phyloP scores from a whole-genome alignment of 2,797 vertebrate genomes.

The Clamator glandarius region DNA sequence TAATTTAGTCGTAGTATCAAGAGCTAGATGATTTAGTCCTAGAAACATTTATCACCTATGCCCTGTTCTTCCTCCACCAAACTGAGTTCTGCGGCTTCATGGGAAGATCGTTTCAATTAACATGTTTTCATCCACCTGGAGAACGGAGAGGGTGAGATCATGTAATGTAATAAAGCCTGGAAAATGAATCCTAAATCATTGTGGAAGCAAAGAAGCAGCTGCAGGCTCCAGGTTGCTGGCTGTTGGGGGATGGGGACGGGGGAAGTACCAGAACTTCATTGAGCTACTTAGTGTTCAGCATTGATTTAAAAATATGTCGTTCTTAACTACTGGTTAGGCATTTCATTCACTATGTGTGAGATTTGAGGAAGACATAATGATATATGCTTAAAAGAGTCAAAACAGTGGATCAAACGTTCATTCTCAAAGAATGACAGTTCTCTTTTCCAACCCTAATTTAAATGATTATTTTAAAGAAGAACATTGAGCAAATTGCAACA shows the following conservation, averaged over 20 bases:
- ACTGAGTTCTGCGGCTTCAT: background rate
- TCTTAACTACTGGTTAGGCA: slow-evolving; percentile 34
- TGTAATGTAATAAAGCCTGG: slow-evolving; percentile 54
- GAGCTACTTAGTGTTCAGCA: background rate
- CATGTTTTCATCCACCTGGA: slow-evolving; percentile 7
- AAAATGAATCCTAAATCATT: slow-evolving; percentile 58
- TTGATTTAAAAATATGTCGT: background rate
- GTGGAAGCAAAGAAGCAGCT: slow-evolving; percentile 66
- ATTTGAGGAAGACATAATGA: slow-evolving; percentile 43
- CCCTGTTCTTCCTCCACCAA: background rate
- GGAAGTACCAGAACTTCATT: background rate
- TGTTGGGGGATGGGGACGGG: background rate
- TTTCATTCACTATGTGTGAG: slow-evolving; percentile 11
- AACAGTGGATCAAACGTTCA: slow-evolving; percentile 48
- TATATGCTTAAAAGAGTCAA: slow-evolving; percentile 40
- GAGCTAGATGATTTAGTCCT: slow-evolving; percentile 11
- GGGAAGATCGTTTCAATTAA: background rate
- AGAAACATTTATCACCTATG: slow-evolving; percentile 26
- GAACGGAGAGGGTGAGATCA: slow-evolving; percentile 36
- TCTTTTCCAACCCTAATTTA: slow-evolving; percentile 7
- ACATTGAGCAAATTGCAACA: background rate
- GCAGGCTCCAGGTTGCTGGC: slow-evolving; percentile 51
- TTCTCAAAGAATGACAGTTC: background rate
- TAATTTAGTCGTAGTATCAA: background rate
- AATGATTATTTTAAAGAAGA: slow-evolving; percentile 30